Percentiles rank a stretch among this genome's conserved stretches.
Evolutionary conservation across 2,797 vertebrate species (phyloP).

Genomic region (Girardinus metallicus): DNA sequence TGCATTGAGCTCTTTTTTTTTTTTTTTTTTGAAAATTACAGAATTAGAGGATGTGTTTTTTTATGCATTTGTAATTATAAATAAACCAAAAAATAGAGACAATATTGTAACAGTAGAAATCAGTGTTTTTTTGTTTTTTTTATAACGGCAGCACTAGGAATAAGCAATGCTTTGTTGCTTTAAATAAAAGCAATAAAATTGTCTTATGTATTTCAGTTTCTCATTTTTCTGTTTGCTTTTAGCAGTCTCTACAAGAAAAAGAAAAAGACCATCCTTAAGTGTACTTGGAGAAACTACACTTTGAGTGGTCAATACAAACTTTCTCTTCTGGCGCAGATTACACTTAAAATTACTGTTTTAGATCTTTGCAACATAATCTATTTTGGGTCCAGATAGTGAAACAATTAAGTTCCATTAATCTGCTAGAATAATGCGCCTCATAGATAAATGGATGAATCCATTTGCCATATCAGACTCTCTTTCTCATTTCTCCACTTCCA

Average conservation of each 20-base stretch:
- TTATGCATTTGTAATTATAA: too few relatives aligned
- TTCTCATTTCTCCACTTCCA: not conserved
- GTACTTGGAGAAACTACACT: not conserved
- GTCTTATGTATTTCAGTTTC: not conserved
- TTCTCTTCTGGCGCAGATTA: not conserved
- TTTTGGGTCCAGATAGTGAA: not conserved
- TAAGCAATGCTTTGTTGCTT: not conserved
- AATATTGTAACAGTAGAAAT: too few relatives aligned
- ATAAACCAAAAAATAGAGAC: too few relatives aligned
- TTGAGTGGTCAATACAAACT: not conserved
- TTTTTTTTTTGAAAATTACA: too few relatives aligned
- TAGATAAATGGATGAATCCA: slow-evolving; percentile 23
- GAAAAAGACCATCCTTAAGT: not conserved
- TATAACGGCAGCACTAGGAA: too few relatives aligned
- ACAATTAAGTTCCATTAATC: slow-evolving; percentile 1
- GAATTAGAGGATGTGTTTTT: too few relatives aligned
- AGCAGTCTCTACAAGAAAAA: not conserved
- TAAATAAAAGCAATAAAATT: not conserved
- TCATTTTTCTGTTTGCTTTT: not conserved
- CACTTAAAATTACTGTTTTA: not conserved
- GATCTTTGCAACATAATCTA: not conserved
- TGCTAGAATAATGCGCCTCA: slow-evolving; percentile 3
- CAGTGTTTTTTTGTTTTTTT: too few relatives aligned
- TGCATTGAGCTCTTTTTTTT: too few relatives aligned
- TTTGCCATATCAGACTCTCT: slow-evolving; percentile 18